Conservation (phyloP, 2,888 invertebrate genomes). For the Plagiodera versicolora region DNA sequence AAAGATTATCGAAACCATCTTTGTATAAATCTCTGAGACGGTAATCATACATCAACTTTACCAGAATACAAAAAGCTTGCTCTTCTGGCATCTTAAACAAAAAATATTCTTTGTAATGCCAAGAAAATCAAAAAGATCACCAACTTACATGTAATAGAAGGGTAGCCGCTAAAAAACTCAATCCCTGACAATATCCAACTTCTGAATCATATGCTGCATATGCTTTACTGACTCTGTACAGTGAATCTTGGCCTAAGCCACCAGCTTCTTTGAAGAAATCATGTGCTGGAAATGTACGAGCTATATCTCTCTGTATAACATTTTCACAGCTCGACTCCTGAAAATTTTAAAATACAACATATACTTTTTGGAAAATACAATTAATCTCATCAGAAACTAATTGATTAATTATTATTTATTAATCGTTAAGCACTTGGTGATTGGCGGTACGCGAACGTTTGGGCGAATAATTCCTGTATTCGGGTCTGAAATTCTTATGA, state of each 20-base stretch:
- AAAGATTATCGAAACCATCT: conserved; percentile 94
- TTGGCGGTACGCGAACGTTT: too few species aligned
- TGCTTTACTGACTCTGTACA: conserved; percentile 94
- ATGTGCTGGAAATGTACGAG: conserved; percentile 98
- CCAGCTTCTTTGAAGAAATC: conserved; percentile 96
- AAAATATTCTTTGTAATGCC: background rate
- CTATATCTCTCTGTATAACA: conserved; percentile 94
- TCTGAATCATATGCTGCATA: conserved; percentile 97
- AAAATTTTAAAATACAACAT: background rate
- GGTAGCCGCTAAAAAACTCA: conserved; percentile 97
- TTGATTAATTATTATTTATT: too few species aligned
- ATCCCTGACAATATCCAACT: conserved; percentile 98
- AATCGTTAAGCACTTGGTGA: too few species aligned
- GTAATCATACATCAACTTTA: conserved; percentile 96
- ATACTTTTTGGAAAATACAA: too few species aligned
- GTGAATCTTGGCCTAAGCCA: conserved; percentile 92
- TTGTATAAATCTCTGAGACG: conserved; percentile 92
- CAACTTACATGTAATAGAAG: conserved; percentile 85
- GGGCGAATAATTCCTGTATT: too few species aligned
- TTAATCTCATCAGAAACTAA: too few species aligned
- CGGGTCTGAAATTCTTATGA: too few species aligned
- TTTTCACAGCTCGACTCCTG: conserved; percentile 94
- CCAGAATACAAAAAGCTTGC: conserved; percentile 96
- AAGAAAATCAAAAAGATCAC: background rate
- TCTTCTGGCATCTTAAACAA: conserved; percentile 98